Base-by-base conservation (phyloP, 2,113 vertebrate species). In the Uropsilus gracilis region DNA sequence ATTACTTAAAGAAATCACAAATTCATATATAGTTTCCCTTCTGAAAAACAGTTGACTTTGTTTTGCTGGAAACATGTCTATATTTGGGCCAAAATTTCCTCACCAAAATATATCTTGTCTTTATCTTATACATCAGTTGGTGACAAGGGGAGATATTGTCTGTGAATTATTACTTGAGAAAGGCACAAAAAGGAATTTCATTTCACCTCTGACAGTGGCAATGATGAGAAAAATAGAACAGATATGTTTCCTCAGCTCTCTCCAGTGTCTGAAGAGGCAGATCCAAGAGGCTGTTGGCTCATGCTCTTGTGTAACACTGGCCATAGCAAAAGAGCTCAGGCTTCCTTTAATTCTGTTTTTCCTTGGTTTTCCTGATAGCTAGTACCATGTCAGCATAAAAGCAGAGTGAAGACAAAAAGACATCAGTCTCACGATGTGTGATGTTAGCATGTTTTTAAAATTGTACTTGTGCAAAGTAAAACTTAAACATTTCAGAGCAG, bases 91-190 rank as follows among this genome's bases (percentile, higher is more conserved):
- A 71, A 73, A 73, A 37, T 53, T 34, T 28, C 5, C 63, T 72
- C 4, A 1, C 34, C 14, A 81, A 87, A 17, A 22, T 24, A 48
- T 2, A 91, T 7, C 13, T 20, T 82, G 13, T 86, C 12, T 66
- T 89, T 53, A 16, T 83, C n/a, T 61, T 71, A 20, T 20, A 17
- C 50, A 66, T 66, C 2, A 22, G 8, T 8, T 80, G 32, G 34
- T 93, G 22, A 89, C 32, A 89, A 34, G 5, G 5, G 6, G 42
- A 32, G 9, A 84, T 42, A 32, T 42, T 55, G 2, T 77, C 44
- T 73, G 22, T 48, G 68, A 86, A 90, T 12, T 55, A 55, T 96
- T 50, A 75, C 10, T 73, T 94, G 53, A 28, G 82, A 88, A 32
- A 75, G 34, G 2, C 5, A 68, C 6, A 57, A 39, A 83, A 30